Base-by-base conservation (phyloP, 2,113 vertebrate genomes). In the Gambusia affinis region DNA sequence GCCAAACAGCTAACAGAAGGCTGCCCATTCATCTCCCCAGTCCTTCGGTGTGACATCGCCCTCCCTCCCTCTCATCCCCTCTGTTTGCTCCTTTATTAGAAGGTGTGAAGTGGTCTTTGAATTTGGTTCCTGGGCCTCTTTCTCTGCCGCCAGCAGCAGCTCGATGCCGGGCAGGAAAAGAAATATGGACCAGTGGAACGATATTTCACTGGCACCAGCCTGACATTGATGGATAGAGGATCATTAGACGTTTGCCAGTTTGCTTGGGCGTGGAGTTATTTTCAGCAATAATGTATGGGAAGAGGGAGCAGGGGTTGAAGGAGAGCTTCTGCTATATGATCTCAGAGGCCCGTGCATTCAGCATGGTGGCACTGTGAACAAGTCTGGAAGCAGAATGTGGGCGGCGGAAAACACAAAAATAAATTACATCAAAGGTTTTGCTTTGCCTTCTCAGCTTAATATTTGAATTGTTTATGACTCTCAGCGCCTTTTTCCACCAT, bases 141-240 rank as follows among this genome's bases (percentile, higher is more conserved):
- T 78, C 78, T 80, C 35, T 44, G 70, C 76, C 64, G 82, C 87
- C 72, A 73, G 76, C 79, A 73, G 78, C 64, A 74, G 78, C 77
- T 84, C 62, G 14, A 82, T 30, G 68, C 65, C 27, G 76, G 70
- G 75, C 66, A 85, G 75, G 67, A 64, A 82, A 78, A 70, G 87
- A 91, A 91, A 84, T 87, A 89, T 84, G 82, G 70, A 54, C 60
- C 86, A 73, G 75, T 78, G 22, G 61, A 84, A 72, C 76, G 80
- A 87, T 93, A 92, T 93, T 91, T 90, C 78, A 94, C 86, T 88
- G 84, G 88, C 89, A 87, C 27, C 81, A 27, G 85, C 66, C 73
- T 85, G 92, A 90, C 90, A 72, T 85, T 95, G 94, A 92, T 90
- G 90, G 90, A 95, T 93, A 87, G 87, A 92, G 89, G 81, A 94